Base-by-base conservation (phyloP, 2,113 vertebrate species). In the Passerina amoena region DNA sequence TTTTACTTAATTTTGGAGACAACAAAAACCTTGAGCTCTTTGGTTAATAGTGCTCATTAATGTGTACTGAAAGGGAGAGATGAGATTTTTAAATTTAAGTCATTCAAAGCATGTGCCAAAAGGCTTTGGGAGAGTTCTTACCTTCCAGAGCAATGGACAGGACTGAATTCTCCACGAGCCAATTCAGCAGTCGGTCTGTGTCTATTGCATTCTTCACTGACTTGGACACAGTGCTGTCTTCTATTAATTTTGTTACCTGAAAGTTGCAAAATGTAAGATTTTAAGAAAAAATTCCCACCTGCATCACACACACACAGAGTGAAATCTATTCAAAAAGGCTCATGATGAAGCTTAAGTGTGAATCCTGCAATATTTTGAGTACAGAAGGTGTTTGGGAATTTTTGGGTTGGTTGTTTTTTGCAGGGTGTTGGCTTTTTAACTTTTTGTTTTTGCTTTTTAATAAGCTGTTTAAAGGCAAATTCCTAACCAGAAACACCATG, bases 191-290 rank as follows among this genome's bases (percentile, higher is more conserved):
- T 73, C 99, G 97, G 95, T 99, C 99, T 17, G 99, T 99, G 96
- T 99, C 99, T 75, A 99, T 99, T 72, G 99, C 99, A 42, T 99
- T 99, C 97, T 99, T 99, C 97, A 99, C 99, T 1, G 99, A 99
- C 95, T 99, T 99, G 33, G 99, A 99, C 92, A 99, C 98, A 16
- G 99, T 99, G 96, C 99, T 99, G 97, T 99, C 99, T 96, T 99
- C 99, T 96, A 99, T 99, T 82, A 99, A 97, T 97, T 99, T 99
- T 0, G 99, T 99, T 94, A 99, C 99, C 99, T 99, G 90, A 75
- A 94, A 97, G 95, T 93, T 33, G 48, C 48, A 97, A 33, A 96
- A 69, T 21, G 48, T 25, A n/a, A 91, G 68, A 85, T 56, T 38
- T 45, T 76, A 79, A 90, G n/a, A 47, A 28, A 37, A 48, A 64